phyloP scores from a whole-genome alignment of 2,888 invertebrate genomes.

The Melanotus villosus region DNA sequence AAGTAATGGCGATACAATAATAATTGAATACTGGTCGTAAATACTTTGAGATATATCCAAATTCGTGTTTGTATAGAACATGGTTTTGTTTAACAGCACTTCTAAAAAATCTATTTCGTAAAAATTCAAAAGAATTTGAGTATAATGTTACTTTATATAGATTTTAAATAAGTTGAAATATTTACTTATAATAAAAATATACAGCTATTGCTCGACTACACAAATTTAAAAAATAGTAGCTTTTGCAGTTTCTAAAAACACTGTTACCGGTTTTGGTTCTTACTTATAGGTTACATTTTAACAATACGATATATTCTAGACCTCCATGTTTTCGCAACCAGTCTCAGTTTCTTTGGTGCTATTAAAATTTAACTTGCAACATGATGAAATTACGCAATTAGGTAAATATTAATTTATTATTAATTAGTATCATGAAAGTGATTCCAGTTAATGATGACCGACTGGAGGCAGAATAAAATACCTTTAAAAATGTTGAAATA shows the following conservation, averaged over 20 bases:
- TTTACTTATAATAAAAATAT: slow-evolving; percentile 23
- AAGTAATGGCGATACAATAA: slow-evolving; percentile 21
- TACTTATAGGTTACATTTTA: slow-evolving; percentile 33
- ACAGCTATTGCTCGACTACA: slow-evolving; percentile 31
- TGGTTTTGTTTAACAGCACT: neutral
- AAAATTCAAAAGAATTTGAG: neutral
- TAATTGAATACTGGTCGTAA: slow-evolving; percentile 21
- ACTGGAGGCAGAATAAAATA: slow-evolving; percentile 5
- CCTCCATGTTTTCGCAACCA: slow-evolving; percentile 12
- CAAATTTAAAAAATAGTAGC: slow-evolving; percentile 37
- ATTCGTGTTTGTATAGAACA: neutral
- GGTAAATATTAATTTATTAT: neutral
- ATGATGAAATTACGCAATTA: no score
- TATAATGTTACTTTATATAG: neutral
- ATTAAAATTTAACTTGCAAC: slow-evolving; percentile 6
- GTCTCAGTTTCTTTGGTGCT: slow-evolving; percentile 16
- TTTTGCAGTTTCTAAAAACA: slow-evolving; percentile 30
- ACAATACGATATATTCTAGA: slow-evolving; percentile 16
- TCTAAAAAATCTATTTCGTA: neutral
- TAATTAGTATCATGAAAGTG: neutral
- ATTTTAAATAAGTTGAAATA: neutral
- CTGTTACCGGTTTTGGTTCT: slow-evolving; percentile 42
- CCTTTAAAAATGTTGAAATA: slow-evolving; percentile 24
- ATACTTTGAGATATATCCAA: slow-evolving; percentile 15
- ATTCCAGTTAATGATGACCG: neutral